These are phyloP conservation scores for Stratiomys singularior DNA, from an alignment of 2,888 invertebrate genomes.

Conservation along the genomic window DNA sequence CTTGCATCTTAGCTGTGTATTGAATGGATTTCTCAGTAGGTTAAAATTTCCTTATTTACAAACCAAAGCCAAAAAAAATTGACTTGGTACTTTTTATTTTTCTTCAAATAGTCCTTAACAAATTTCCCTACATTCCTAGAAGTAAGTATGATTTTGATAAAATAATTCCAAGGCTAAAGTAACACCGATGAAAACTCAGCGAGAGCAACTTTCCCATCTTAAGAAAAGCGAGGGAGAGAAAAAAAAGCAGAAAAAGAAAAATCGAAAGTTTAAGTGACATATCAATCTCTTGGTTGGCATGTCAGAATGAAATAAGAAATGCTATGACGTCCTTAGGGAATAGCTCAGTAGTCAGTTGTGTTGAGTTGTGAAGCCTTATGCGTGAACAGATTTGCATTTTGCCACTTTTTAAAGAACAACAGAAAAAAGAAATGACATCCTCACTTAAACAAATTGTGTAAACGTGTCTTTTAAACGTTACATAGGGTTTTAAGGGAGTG, in stretches of 20 bases:
- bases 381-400: conserved; percentile 52
- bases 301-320: conserved; percentile 18
- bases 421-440: conserved; percentile 38
- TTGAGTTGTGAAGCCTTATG: conserved; percentile 39
- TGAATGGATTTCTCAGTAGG: too few relatives aligned
- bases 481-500: background rate
- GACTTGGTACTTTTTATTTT: too few relatives aligned
- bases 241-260: conserved; percentile 1
- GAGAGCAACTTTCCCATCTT: too few relatives aligned
- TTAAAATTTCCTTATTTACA: too few relatives aligned
- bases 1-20: too few relatives aligned
- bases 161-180: too few relatives aligned
- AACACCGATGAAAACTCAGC: too few relatives aligned
- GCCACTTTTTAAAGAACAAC: conserved; percentile 47
- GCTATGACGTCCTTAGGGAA: conserved; percentile 38
- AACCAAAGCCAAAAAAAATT: too few relatives aligned
- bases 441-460: conserved; percentile 55
- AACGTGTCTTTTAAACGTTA: conserved; percentile 54
- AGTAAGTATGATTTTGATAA: too few relatives aligned
- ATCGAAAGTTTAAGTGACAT: conserved; percentile 45
- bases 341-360: conserved; percentile 5
- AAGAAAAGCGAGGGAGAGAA: too few relatives aligned
- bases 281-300: conserved; percentile 24
- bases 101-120: too few relatives aligned
- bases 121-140: too few relatives aligned